A percentile compares a stretch with the other conserved stretches of the same genome.
Evolutionary conservation across 1,140 invertebrate genomes (phyloP).

Genomic region (Manduca sexta): DNA sequence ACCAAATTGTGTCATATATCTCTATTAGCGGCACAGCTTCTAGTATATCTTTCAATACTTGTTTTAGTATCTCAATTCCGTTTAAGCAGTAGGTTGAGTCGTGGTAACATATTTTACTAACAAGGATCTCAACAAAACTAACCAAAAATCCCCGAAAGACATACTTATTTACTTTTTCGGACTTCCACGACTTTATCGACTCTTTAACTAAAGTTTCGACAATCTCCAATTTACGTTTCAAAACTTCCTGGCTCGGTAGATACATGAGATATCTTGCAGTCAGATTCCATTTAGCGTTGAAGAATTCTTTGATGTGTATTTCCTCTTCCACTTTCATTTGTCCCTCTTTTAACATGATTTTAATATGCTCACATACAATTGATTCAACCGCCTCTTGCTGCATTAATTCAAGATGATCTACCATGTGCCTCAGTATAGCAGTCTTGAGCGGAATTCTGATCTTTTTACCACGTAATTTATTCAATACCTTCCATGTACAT

Average conservation of each 20-base stretch:
- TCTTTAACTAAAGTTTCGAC: constrained; percentile 19
- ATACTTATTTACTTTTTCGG: constrained; percentile 14
- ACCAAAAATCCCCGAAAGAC: constrained; percentile 5
- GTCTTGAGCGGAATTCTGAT: no score
- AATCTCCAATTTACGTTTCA: constrained; percentile 18
- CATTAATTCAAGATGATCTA: constrained; percentile 16
- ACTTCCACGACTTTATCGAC: constrained; percentile 24
- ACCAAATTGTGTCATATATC: constrained; percentile 23
- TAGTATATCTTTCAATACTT: constrained; percentile 5
- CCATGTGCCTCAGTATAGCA: no score
- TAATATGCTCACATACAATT: constrained; percentile 32
- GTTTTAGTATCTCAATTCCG: no score
- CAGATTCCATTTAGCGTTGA: constrained; percentile 34
- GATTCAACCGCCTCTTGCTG: constrained; percentile 20
- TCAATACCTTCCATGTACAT: constrained; percentile 29
- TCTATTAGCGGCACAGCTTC: constrained; percentile 16
- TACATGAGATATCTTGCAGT: constrained; percentile 26
- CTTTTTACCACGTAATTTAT: constrained; percentile 22
- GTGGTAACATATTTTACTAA: no score
- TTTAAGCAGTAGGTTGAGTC: no score
- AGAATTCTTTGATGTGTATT: constrained; percentile 8
- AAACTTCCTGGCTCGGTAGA: constrained; percentile 19
- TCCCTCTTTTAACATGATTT: constrained; percentile 19
- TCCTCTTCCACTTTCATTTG: no score
- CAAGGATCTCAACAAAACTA: constrained; percentile 4